phyloP scores from a whole-genome alignment of 2,888 invertebrate genomes.

The Leptinotarsa peninsularis region DNA sequence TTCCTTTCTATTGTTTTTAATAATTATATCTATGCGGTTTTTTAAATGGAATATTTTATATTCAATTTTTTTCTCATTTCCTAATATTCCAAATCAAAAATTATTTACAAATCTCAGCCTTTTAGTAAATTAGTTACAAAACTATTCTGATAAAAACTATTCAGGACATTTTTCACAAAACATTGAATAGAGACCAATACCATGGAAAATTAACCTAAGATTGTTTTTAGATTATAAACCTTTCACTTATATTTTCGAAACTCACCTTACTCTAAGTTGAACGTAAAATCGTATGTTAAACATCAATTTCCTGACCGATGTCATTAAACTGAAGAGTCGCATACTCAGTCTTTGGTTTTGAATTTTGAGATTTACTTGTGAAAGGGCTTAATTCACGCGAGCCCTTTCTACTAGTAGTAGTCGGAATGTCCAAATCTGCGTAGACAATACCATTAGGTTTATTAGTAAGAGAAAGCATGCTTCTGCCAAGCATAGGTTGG shows the following conservation, averaged over 20 bases:
- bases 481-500: conserved; percentile 61
- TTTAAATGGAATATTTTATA: no score
- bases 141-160: no score
- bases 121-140: no score
- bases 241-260: neutral
- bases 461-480: conserved; percentile 47
- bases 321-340: conserved; percentile 76
- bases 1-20: no score
- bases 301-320: conserved; percentile 76
- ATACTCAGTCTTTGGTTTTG: conserved; percentile 71
- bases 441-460: conserved; percentile 66
- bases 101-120: no score
- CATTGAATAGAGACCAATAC: neutral
- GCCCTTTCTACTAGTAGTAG: conserved; percentile 50
- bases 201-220: no score
- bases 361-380: conserved; percentile 58
- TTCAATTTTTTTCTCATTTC: no score
- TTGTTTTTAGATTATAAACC: neutral
- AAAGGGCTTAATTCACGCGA: conserved; percentile 49
- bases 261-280: conserved; percentile 55
- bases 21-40: no score
- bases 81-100: no score
- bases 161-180: no score
- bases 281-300: conserved; percentile 67
- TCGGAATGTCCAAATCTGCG: conserved; percentile 67